These are phyloP conservation scores for Hepsetus odoe DNA, from an alignment of 2,113 vertebrate species.

Conservation along the genomic window DNA sequence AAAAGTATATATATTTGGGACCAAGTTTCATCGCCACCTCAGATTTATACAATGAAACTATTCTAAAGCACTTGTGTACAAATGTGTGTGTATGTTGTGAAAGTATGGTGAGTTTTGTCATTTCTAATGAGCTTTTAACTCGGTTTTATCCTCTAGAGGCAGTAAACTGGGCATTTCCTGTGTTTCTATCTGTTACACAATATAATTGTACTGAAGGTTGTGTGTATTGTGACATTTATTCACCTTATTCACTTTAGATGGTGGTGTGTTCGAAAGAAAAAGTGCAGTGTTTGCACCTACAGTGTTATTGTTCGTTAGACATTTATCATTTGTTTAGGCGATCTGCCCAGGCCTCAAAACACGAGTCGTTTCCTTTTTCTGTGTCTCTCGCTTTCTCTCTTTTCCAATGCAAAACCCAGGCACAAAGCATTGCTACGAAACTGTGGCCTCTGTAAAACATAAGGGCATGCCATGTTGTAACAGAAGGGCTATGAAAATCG, in stretches of 20 bases:
- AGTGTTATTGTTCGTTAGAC: conserved; percentile 57
- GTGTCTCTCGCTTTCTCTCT: conserved; percentile 4
- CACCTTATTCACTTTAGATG: conserved; percentile 19
- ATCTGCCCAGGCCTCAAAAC: conserved; percentile 36
- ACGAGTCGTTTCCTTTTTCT: conserved; percentile 37
- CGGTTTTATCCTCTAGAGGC: not conserved
- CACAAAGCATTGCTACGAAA: conserved; percentile 9
- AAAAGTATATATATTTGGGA: too few species aligned
- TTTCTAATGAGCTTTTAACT: not conserved
- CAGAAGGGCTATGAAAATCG: conserved; percentile 48
- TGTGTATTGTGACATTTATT: conserved; percentile 43
- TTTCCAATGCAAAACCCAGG: conserved; percentile 10
- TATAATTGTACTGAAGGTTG: conserved; percentile 15
- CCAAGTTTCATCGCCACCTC: too few species aligned
- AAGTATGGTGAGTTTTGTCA: not conserved
- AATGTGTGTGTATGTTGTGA: conserved; percentile 14
- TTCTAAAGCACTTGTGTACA: conserved; percentile 52
- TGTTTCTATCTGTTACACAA: not conserved
- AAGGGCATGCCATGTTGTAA: conserved; percentile 30
- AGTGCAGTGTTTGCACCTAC: conserved; percentile 54
- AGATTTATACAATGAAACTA: conserved; percentile 20
- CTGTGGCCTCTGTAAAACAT: conserved; percentile 25
- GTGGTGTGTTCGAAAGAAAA: conserved; percentile 38
- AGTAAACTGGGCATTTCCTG: not conserved
- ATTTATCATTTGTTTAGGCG: conserved; percentile 54